Conservation (phyloP, 2,797 vertebrate species). For the Chrosomus eos region DNA sequence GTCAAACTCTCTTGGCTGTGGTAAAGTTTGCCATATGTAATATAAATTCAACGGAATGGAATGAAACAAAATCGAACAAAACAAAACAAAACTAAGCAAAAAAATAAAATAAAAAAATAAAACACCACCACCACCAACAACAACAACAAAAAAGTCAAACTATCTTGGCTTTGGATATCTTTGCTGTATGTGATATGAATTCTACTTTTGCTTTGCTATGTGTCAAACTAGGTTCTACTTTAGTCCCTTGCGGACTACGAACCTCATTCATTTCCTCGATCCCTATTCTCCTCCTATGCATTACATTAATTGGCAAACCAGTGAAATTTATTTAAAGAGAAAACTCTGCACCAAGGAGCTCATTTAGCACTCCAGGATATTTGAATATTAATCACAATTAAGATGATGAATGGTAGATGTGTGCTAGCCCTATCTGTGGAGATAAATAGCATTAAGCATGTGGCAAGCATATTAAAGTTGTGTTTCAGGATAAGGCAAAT, state of each 20-base stretch:
- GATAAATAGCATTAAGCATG: slow-evolving; percentile 49
- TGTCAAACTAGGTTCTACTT: neutral
- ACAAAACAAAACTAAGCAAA: neutral
- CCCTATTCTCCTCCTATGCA: slow-evolving; percentile 15
- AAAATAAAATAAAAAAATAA: neutral
- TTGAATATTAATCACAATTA: slow-evolving; percentile 53
- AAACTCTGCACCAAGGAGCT: slow-evolving; percentile 40
- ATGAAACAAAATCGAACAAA: neutral
- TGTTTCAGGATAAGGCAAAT: slow-evolving; percentile 35
- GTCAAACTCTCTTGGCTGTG: neutral
- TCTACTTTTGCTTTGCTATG: neutral
- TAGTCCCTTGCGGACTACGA: neutral
- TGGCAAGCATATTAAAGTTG: slow-evolving; percentile 43
- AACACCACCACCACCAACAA: no score
- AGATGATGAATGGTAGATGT: slow-evolving; percentile 41
- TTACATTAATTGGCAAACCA: slow-evolving; percentile 46
- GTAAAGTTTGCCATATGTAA: neutral
- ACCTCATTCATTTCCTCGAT: slow-evolving; percentile 25
- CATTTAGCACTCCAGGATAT: slow-evolving; percentile 51
- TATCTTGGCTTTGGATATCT: neutral
- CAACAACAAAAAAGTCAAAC: neutral
- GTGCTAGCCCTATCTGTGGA: slow-evolving; percentile 41
- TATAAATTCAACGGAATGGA: neutral
- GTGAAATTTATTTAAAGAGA: slow-evolving; percentile 36
- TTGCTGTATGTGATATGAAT: neutral